Conservation (phyloP, 2,888 invertebrate genomes). For the Cyrtodaria siliqua region DNA sequence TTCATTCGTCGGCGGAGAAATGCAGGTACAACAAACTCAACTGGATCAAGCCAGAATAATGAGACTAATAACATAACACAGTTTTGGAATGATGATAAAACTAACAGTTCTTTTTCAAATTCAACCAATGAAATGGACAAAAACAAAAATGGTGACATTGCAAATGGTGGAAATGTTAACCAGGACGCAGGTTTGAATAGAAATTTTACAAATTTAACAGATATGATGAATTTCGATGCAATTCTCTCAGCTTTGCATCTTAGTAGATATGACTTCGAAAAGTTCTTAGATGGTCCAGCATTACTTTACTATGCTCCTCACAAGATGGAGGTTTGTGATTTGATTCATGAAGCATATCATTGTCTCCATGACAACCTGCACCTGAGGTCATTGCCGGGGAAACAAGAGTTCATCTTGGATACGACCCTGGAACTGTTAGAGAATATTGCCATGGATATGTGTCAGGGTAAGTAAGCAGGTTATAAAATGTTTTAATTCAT, state of each 20-base stretch:
- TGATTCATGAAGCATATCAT: slow-evolving; percentile 10
- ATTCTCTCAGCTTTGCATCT: neutral
- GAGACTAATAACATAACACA: neutral
- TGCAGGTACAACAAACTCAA: neutral
- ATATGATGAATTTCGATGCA: too few relatives aligned
- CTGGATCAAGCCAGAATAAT: neutral
- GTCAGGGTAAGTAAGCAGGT: slow-evolving; percentile 25
- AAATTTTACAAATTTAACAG: too few relatives aligned
- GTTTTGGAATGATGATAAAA: neutral
- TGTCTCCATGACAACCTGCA: slow-evolving; percentile 32
- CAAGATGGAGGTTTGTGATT: slow-evolving; percentile 31
- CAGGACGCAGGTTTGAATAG: too few relatives aligned
- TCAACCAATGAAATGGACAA: too few relatives aligned
- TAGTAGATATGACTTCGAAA: neutral
- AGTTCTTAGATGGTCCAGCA: slow-evolving; percentile 9
- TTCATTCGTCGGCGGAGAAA: neutral
- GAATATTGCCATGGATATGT: slow-evolving; percentile 21
- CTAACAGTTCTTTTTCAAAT: too few relatives aligned
- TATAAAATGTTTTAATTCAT: too few relatives aligned
- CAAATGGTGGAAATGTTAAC: too few relatives aligned
- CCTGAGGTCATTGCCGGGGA: slow-evolving; percentile 14
- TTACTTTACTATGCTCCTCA: slow-evolving; percentile 7
- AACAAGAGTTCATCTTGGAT: slow-evolving; percentile 32
- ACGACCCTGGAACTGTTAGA: slow-evolving; percentile 19
- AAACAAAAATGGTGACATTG: too few relatives aligned